phyloP scores from a whole-genome alignment of 2,888 invertebrate genomes.

The Dromius quadrimaculatus region DNA sequence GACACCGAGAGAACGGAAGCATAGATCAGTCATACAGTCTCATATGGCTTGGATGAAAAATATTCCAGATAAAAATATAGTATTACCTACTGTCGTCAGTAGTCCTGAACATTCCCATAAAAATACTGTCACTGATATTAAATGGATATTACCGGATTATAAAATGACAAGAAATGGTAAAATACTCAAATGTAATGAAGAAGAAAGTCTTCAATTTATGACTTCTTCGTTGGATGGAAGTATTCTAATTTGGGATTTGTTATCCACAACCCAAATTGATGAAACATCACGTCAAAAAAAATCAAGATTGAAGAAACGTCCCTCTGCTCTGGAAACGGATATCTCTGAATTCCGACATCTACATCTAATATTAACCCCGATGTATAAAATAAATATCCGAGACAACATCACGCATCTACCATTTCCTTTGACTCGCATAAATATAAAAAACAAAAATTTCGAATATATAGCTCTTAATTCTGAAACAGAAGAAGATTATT shows the following conservation, averaged over 20 bases:
- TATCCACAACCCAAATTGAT: conserved; percentile 56
- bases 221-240: conserved; percentile 77
- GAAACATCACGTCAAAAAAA: conserved; percentile 51
- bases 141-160: conserved; percentile 77
- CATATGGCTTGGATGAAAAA: conserved; percentile 79
- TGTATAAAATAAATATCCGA: conserved; percentile 70
- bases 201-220: conserved; percentile 70
- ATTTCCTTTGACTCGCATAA: neutral
- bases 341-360: conserved; percentile 73
- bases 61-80: conserved; percentile 70
- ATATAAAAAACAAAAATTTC: neutral
- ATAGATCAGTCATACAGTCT: conserved; percentile 69
- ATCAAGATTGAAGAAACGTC: conserved; percentile 68
- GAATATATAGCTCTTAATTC: conserved; percentile 3
- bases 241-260: conserved; percentile 76
- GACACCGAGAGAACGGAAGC: conserved; percentile 63
- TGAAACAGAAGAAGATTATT: conserved; percentile 6
- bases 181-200: conserved; percentile 65
- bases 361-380: conserved; percentile 74
- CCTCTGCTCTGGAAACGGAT: conserved; percentile 66
- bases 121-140: conserved; percentile 73
- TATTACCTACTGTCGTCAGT: conserved; percentile 74
- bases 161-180: conserved; percentile 73
- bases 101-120: conserved; percentile 74
- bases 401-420: conserved; percentile 59